Conservation (phyloP, 2,888 invertebrate genomes). For the Anthophora plumipes region DNA sequence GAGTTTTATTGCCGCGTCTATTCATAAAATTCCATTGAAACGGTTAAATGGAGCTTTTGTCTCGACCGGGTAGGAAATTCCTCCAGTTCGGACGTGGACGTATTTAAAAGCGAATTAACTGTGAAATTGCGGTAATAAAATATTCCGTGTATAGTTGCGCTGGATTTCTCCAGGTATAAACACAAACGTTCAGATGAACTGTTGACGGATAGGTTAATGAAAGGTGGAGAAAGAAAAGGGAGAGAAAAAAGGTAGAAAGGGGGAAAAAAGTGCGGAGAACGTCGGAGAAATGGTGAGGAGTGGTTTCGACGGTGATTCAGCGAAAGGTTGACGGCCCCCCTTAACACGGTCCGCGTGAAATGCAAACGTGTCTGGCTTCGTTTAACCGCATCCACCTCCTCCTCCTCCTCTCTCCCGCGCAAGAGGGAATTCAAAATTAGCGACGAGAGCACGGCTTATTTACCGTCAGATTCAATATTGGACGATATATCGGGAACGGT, state of each 20-base stretch:
- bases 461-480: constrained; percentile 31
- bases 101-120: neutral
- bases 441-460: constrained; percentile 25
- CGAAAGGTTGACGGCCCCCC: neutral
- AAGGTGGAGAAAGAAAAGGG: no score
- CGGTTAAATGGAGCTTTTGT: constrained; percentile 37
- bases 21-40: constrained; percentile 40
- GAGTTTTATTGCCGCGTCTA: constrained; percentile 19
- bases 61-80: neutral
- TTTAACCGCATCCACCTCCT: neutral
- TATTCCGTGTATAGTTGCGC: neutral
- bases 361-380: neutral
- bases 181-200: neutral
- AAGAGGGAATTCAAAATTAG: constrained; percentile 20
- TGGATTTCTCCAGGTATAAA: neutral
- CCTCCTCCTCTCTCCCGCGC: neutral
- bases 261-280: no score
- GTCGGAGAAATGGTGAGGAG: neutral
- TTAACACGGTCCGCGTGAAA: neutral
- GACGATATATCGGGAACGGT: constrained; percentile 15
- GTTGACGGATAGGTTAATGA: neutral
- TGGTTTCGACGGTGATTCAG: neutral
- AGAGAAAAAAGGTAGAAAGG: no score
- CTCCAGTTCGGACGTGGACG: neutral
- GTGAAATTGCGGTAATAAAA: no score